A percentile compares a stretch with the other conserved stretches of the same genome.
Evolutionary conservation across 2,797 vertebrate genomes (phyloP).

Genomic region (Cuniculus paca): DNA sequence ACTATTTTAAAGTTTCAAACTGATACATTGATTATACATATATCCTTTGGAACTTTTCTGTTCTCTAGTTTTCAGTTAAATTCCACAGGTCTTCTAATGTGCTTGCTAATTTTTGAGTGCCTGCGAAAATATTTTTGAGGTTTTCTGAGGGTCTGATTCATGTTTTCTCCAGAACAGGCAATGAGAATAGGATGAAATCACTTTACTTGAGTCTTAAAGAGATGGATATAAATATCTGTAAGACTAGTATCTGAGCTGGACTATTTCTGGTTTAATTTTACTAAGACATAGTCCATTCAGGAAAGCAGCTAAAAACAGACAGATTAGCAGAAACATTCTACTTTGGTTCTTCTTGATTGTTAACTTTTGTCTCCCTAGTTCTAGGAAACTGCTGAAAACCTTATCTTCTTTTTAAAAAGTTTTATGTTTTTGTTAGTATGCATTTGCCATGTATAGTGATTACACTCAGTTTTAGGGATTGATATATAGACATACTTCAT

Average conservation of each 20-base stretch:
- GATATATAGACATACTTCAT: not conserved
- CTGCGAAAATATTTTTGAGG: not conserved
- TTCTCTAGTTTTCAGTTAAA: not conserved
- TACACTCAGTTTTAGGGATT: too few relatives aligned
- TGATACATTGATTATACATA: not conserved
- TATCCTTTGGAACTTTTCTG: not conserved
- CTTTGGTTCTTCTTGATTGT: not conserved
- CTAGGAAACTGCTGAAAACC: not conserved
- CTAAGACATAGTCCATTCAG: not conserved
- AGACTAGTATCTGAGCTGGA: not conserved
- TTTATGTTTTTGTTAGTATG: not conserved
- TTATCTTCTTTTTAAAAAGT: not conserved
- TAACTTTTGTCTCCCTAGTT: not conserved
- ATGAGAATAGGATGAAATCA: not conserved
- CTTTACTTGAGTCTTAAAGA: not conserved
- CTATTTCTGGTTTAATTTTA: constrained; percentile 29
- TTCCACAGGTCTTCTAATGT: not conserved
- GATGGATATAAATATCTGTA: not conserved
- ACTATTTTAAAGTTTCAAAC: constrained; percentile 9
- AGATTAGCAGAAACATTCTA: not conserved
- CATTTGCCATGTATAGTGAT: too few relatives aligned
- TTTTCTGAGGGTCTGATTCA: not conserved
- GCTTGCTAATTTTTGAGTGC: not conserved
- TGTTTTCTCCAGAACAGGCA: not conserved
- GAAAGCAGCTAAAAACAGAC: not conserved